Evolutionary conservation across 2,113 vertebrate genomes (phyloP), one percentile per base, ranked within the genome.

Genomic region (Gambusia affinis): DNA sequence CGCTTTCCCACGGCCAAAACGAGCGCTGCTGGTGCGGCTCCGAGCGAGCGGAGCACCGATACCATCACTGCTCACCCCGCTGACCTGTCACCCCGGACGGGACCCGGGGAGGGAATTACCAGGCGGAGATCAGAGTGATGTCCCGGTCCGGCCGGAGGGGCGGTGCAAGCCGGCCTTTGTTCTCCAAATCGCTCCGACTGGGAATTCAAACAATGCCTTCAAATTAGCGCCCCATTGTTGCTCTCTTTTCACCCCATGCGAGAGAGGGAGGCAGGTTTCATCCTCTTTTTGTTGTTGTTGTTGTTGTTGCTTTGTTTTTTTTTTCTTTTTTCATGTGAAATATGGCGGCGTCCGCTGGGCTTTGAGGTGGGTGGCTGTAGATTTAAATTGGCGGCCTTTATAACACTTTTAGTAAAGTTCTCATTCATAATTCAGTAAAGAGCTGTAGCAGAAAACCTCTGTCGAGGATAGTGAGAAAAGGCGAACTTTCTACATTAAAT

Each of bases 171-270:
- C 42, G 22, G 60, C 62, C 78, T 76, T 91, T 92, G 92, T 90
- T 86, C 85, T 83, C 73, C 65, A 67, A 60, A 77, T 80, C 71
- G 42, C 76, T 61, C 76, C 76, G 78, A 75, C 76, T 82, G 85
- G 79, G 90, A 79, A 82, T 78, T 65, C 76, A 91, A 68, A 92
- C 89, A 88, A 80, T 80, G 76, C 27, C 69, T 70, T 72, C 63
- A 91, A 86, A 92, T 91, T 87, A 90, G 84, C 54, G 44, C 74
- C 72, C 83, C 4, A 77, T 87, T 88, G 85, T 92, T 85, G 70
- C 29, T 67, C 51, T 73, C 60, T 69, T 73, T 67, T 71, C 70
- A 70, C 15, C 60, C 63, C 78, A 35, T 24, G 17, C 7, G 47
- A 54, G 5, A 64, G 51, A 47, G 60, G 42, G 76, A 84, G 78